These are phyloP conservation scores for Drosophila rubida DNA, from an alignment of 2,888 invertebrate genomes.

Conservation along the genomic window DNA sequence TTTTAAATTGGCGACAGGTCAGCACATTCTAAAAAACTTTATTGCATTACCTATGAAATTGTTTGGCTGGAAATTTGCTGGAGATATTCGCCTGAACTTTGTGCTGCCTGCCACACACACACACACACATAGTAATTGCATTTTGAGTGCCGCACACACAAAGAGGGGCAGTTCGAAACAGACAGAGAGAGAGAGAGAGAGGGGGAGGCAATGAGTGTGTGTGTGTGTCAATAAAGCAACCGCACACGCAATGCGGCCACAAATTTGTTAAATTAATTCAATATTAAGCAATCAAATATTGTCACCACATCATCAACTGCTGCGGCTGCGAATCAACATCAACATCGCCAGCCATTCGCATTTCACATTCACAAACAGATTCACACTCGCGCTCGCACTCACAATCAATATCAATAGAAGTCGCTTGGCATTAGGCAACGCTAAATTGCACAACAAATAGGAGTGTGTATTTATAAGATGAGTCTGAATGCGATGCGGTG, in stretches of 20 bases:
- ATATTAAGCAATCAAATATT: constrained; percentile 79
- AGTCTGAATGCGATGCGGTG: neutral
- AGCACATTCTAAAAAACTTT: constrained; percentile 55
- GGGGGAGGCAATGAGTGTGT: neutral
- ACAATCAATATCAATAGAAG: constrained; percentile 36
- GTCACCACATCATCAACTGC: constrained; percentile 75
- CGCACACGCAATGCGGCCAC: constrained; percentile 61
- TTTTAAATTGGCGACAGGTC: constrained; percentile 57
- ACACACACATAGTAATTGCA: constrained; percentile 58
- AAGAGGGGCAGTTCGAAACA: neutral
- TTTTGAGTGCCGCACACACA: constrained; percentile 50
- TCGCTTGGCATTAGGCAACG: constrained; percentile 59
- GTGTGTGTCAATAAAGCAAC: constrained; percentile 33
- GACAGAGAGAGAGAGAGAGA: neutral
- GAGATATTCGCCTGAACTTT: constrained; percentile 33
- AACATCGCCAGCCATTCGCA: neutral
- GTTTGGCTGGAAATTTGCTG: constrained; percentile 31
- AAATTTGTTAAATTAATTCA: constrained; percentile 77
- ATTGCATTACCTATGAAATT: constrained; percentile 51
- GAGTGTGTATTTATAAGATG: constrained; percentile 11
- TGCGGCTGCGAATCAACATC: constrained; percentile 50
- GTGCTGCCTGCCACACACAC: constrained; percentile 7
- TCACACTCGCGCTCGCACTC: neutral
- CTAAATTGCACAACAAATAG: constrained; percentile 67
- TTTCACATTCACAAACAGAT: constrained; percentile 7